Conservation (phyloP, 2,113 vertebrate genomes). For the Pelobates fuscus region DNA sequence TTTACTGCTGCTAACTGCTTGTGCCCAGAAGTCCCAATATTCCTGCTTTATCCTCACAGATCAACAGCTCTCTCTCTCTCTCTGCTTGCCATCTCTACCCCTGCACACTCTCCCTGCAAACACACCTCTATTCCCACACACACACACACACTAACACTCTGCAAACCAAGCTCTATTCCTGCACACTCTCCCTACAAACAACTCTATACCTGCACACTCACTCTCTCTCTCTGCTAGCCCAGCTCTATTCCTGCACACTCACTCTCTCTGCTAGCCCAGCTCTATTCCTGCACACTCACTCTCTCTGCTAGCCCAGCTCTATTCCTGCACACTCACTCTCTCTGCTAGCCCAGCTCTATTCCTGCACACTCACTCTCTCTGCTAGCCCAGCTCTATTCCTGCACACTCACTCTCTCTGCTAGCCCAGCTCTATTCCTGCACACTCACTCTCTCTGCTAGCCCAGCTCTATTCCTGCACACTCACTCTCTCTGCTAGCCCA, state of each 20-base stretch:
- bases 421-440: neutral
- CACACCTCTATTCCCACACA: too few species aligned
- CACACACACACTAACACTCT: too few species aligned
- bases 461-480: neutral
- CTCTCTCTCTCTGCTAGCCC: too few species aligned
- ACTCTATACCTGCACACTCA: neutral
- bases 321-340: neutral
- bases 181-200: neutral
- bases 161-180: too few species aligned
- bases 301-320: neutral
- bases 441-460: neutral
- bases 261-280: neutral
- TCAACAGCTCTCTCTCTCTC: neutral
- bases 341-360: neutral
- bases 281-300: neutral
- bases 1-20: neutral
- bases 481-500: neutral
- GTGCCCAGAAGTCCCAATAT: neutral
- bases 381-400: too few species aligned
- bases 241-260: too few species aligned
- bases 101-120: neutral
- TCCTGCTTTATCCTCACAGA: neutral
- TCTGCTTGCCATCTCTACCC: neutral
- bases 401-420: too few species aligned
- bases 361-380: neutral